These are phyloP conservation scores for Caenorhabditis imperialis DNA, from an alignment of 2,888 invertebrate species.

Conservation along the genomic window DNA sequence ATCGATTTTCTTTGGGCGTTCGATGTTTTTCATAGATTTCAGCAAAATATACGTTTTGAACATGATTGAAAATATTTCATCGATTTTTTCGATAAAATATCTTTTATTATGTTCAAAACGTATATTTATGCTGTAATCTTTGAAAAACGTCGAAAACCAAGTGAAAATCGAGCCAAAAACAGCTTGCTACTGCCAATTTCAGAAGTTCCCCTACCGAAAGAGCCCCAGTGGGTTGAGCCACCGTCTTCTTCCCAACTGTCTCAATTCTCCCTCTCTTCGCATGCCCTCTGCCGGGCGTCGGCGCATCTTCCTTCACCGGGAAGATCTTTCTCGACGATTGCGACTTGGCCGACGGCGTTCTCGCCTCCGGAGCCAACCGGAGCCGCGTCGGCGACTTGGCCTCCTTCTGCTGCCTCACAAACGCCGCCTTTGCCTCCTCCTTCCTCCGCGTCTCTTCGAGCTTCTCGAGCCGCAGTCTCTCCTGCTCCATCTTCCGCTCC, in stretches of 20 bases:
- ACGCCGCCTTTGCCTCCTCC: conserved; percentile 22
- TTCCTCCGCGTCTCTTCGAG: conserved; percentile 20
- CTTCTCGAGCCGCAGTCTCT: conserved; percentile 12
- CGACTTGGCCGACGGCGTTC: conserved; percentile 11
- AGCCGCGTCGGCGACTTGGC: conserved; percentile 12
- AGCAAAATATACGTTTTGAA: too few species aligned
- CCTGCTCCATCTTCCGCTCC: conserved; percentile 33
- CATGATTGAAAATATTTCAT: too few species aligned
- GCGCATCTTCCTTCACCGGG: background rate
- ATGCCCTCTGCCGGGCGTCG: conserved; percentile 34
- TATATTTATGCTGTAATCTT: too few species aligned
- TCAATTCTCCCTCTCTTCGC: conserved; percentile 32
- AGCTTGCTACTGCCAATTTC: too few species aligned
- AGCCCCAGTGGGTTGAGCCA: conserved; percentile 18
- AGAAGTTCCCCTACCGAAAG: conserved; percentile 41
- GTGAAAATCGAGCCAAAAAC: too few species aligned
- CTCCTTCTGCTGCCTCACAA: conserved; percentile 6
- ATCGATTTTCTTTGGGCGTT: too few species aligned
- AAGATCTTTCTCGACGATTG: conserved; percentile 12
- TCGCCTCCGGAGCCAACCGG: background rate
- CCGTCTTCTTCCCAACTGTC: background rate
- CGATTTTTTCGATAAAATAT: too few species aligned
- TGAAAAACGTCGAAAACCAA: too few species aligned
- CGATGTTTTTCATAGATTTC: too few species aligned
- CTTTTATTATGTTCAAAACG: too few species aligned